Percentiles rank a stretch among this genome's conserved stretches.
phyloP scores from a whole-genome alignment of 2,113 vertebrate species.

The Aramus guarauna region DNA sequence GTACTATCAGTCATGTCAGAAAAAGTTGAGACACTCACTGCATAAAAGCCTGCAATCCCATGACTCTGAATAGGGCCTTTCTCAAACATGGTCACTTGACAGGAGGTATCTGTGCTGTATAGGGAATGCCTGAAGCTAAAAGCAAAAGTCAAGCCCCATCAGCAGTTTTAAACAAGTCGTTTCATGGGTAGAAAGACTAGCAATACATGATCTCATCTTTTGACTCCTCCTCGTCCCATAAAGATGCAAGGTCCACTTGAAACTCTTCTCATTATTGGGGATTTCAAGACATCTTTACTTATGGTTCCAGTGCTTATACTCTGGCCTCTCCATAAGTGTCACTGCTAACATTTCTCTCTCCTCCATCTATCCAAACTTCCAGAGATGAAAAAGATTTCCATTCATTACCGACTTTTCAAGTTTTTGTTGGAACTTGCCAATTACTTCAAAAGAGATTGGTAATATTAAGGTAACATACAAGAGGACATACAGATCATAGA shows the following conservation, averaged over 20 bases:
- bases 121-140: background rate
- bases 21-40: background rate
- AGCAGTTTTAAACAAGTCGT: background rate
- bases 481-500: background rate
- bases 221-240: background rate
- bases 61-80: slow-evolving; percentile 31
- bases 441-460: background rate
- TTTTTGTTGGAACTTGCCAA: background rate
- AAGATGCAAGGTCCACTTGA: background rate
- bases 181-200: background rate
- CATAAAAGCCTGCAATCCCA: background rate
- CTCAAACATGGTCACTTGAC: slow-evolving; percentile 15
- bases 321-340: background rate
- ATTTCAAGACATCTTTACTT: background rate
- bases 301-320: background rate
- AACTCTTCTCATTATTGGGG: background rate
- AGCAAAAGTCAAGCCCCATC: background rate
- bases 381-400: background rate
- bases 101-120: background rate
- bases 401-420: background rate
- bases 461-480: background rate
- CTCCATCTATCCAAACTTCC: background rate
- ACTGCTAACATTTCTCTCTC: background rate
- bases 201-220: background rate
- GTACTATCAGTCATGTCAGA: background rate